Base-by-base conservation (phyloP, 2,797 vertebrate genomes). In the Thunnus albacares region DNA sequence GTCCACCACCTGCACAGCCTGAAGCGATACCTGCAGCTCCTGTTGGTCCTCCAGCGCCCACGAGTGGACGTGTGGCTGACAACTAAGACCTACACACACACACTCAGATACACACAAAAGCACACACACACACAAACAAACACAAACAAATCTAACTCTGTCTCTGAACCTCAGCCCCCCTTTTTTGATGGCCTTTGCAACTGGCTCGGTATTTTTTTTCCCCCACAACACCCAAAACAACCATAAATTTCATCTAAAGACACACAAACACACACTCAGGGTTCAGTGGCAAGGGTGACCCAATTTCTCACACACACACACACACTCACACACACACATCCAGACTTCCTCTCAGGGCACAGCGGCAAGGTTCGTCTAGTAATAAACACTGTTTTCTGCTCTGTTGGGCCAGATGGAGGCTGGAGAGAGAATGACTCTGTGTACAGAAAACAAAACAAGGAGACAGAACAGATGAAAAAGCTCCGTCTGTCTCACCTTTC, bases 1-100 rank as follows among this genome's bases (percentile, higher is more conserved):
- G 95, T 1, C 96, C 96, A 0, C 91, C 87, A 0, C 87, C 95
- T 67, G 81, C 96, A 0, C 96, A 97, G 41, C 88, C 95, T 2
- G 98, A 99, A 15, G 96, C 94, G 45, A 91, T 97, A 20, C 95
- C 97, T 20, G 94, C 96, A 0, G 96, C 91, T 10, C 96, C 97
- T 0, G 94, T 95, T 38, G 95, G 96, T 52, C 95, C 97, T 4
- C 91, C 97, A 0, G 94, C 90, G 38, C 90, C 97, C 0, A 91
- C 94, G 0, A 96, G 96, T 13, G 96, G 96, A 83, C 87, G 95
- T 67, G 94, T 91, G 71, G 81, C 92, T 51, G 91, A 95, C 58
- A 94, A 94, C 88, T 93, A 90, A 95, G 77, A 88, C 83, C 64
- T 67, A 80, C 85, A 38, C 28, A 61, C 7, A n/a, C 45, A 43